Conservation (phyloP, 2,797 vertebrate species). For the Gambusia yucatana region DNA sequence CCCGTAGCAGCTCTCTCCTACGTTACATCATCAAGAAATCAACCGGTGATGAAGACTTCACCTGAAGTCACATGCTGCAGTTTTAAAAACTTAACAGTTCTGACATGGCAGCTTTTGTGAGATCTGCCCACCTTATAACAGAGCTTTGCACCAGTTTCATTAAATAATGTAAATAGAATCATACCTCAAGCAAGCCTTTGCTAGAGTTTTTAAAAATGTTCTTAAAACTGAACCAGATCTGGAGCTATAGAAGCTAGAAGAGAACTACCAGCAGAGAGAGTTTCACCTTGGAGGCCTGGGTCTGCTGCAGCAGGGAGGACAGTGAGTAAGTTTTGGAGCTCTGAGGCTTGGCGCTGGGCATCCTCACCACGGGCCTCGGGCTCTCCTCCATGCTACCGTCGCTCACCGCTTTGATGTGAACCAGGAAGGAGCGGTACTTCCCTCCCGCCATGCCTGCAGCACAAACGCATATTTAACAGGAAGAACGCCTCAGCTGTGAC, state of each 20-base stretch:
- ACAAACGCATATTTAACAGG: not conserved
- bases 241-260: not conserved
- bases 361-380: constrained; percentile 92
- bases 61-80: not conserved
- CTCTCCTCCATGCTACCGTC: constrained; percentile 92
- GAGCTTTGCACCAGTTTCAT: not conserved
- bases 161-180: not conserved
- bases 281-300: constrained; percentile 95
- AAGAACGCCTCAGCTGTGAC: not conserved
- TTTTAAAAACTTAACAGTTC: not conserved
- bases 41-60: not conserved
- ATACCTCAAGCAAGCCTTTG: not conserved
- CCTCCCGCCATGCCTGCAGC: constrained; percentile 95
- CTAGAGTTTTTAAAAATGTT: not conserved
- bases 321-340: constrained; percentile 92
- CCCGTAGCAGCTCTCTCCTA: constrained; percentile 92
- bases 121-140: not conserved
- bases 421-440: constrained; percentile 98
- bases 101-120: not conserved
- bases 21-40: constrained; percentile 1
- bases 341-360: constrained; percentile 91
- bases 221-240: not conserved
- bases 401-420: constrained; percentile 95
- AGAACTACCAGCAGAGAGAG: not conserved
- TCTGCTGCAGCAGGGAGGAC: constrained; percentile 93